Percentiles rank a stretch among this genome's conserved stretches.
phyloP scores from a whole-genome alignment of 2,113 vertebrate genomes.

The Lagenorhynchus albirostris region DNA sequence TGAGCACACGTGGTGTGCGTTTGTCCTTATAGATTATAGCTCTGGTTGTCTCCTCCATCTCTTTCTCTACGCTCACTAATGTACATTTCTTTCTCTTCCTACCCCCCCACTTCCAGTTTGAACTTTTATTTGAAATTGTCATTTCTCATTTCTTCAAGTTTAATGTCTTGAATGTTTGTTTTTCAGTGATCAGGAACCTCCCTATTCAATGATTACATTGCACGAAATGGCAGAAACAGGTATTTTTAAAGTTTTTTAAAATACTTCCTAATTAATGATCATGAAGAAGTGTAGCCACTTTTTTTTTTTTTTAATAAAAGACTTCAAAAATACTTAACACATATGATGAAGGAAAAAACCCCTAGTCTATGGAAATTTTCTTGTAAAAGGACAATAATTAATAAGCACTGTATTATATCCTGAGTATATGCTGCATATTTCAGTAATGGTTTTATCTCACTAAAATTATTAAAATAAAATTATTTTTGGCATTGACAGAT shows the following conservation, averaged over 20 bases:
- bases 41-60: not conserved
- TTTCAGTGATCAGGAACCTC: conserved; percentile 99
- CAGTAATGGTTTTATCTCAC: not conserved
- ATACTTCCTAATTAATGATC: conserved; percentile 47
- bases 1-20: not conserved
- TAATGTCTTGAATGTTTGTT: conserved; percentile 79
- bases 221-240: conserved; percentile 99
- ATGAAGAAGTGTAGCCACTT: conserved; percentile 5
- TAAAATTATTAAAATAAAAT: conserved; percentile 3
- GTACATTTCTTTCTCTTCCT: conserved; percentile 24
- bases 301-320: conserved; percentile 7
- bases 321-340: not conserved
- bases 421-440: not conserved
- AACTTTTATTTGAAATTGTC: conserved; percentile 44
- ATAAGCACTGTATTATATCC: not conserved
- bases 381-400: not conserved
- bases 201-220: conserved; percentile 99
- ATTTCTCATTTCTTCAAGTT: conserved; percentile 52
- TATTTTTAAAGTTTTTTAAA: conserved; percentile 78
- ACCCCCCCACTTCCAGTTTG: not conserved
- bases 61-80: not conserved
- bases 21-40: not conserved
- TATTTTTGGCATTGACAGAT: not conserved
- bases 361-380: not conserved
- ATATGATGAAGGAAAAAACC: not conserved